phyloP scores from a whole-genome alignment of 2,888 invertebrate species.

The Clistopyga incitator region DNA sequence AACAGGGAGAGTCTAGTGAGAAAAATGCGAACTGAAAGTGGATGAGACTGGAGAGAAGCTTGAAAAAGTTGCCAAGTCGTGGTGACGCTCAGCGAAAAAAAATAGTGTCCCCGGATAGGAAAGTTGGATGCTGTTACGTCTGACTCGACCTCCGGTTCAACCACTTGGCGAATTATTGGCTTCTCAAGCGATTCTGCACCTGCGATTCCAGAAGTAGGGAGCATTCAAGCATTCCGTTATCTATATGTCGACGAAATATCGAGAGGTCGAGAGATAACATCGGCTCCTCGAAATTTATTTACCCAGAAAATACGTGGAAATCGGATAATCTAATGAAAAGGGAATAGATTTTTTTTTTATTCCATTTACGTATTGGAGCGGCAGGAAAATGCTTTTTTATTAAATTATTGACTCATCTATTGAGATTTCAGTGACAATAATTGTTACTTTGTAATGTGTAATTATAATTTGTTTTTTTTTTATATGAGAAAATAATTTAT shows the following conservation, averaged over 20 bases:
- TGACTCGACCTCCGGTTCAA: constrained; percentile 39
- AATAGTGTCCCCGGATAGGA: not conserved
- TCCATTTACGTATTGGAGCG: no score
- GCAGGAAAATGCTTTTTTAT: no score
- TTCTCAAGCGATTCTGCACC: not conserved
- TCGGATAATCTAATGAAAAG: no score
- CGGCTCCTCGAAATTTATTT: not conserved
- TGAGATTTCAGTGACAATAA: no score
- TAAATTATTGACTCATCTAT: no score
- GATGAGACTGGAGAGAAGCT: constrained; percentile 5
- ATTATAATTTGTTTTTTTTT: no score
- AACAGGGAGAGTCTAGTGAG: constrained; percentile 32
- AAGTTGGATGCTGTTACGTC: constrained; percentile 33
- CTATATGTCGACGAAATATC: not conserved
- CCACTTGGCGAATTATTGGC: constrained; percentile 27
- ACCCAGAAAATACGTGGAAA: not conserved
- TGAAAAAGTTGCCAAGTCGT: not conserved
- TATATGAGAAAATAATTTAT: no score
- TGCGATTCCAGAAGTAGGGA: not conserved
- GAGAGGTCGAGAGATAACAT: not conserved
- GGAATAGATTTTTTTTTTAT: no score
- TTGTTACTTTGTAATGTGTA: no score
- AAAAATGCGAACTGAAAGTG: constrained; percentile 4
- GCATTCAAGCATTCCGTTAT: constrained; percentile 4
- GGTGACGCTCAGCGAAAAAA: constrained; percentile 11